Conservation (phyloP, 2,888 invertebrate species). For the Vanessa cardui region DNA sequence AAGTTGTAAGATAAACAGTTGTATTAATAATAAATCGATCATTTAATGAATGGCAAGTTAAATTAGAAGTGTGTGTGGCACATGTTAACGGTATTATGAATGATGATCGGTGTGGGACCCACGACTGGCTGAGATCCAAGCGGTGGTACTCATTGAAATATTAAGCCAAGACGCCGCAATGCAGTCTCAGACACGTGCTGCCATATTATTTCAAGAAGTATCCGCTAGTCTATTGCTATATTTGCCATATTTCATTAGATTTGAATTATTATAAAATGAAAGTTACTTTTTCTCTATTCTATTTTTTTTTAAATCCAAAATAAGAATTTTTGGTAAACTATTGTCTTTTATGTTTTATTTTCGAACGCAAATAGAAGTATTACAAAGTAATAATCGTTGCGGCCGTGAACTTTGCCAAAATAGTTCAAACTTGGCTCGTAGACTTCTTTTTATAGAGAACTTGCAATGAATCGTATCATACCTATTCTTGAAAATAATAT, state of each 20-base stretch:
- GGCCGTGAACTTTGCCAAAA: constrained; percentile 26
- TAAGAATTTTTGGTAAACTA: no score
- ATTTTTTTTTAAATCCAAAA: background rate
- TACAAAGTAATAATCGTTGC: constrained; percentile 5
- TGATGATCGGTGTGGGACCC: constrained; percentile 43
- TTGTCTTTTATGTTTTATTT: background rate
- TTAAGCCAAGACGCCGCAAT: constrained; percentile 78
- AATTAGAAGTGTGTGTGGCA: constrained; percentile 15
- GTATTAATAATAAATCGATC: background rate
- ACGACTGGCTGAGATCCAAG: constrained; percentile 71
- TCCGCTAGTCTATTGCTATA: background rate
- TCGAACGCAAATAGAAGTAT: background rate
- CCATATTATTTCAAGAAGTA: constrained; percentile 53
- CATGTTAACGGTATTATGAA: constrained; percentile 45
- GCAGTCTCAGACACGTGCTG: constrained; percentile 67
- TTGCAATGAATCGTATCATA: constrained; percentile 1
- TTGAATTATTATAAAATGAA: background rate
- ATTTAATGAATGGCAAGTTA: constrained; percentile 7
- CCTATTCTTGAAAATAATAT: constrained; percentile 1
- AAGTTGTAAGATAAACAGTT: constrained; percentile 2
- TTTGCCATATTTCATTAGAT: background rate
- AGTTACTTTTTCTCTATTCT: no score
- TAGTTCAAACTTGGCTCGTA: constrained; percentile 14
- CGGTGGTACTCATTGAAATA: constrained; percentile 79
- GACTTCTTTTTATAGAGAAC: background rate